phyloP scores from a whole-genome alignment of 1,140 invertebrate genomes.

The Araneus ventricosus region DNA sequence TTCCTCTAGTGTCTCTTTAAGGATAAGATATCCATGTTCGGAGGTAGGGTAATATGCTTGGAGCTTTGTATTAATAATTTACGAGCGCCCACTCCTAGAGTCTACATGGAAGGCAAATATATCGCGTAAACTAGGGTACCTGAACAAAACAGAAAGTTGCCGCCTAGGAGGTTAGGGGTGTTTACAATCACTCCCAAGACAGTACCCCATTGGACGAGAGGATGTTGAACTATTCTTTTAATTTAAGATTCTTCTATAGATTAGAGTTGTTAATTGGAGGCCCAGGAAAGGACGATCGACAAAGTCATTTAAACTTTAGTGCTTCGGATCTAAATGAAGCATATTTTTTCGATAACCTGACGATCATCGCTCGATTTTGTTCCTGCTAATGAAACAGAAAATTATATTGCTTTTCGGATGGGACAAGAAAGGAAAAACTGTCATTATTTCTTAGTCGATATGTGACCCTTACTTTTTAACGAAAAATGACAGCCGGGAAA shows the following conservation, averaged over 20 bases:
- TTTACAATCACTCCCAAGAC: constrained; percentile 34
- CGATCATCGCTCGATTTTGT: constrained; percentile 4
- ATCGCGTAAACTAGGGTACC: background rate
- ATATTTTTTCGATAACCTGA: constrained; percentile 49
- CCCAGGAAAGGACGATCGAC: background rate
- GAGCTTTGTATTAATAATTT: constrained; percentile 35
- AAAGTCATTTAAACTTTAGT: constrained; percentile 52
- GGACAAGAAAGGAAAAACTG: constrained; percentile 41
- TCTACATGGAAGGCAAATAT: background rate
- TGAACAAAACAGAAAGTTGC: constrained; percentile 23
- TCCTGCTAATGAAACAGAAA: constrained; percentile 51
- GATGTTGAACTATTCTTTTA: constrained; percentile 23
- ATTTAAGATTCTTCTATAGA: constrained; percentile 48
- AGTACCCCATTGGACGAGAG: background rate
- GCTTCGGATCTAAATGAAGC: constrained; percentile 35
- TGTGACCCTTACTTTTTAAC: constrained; percentile 43
- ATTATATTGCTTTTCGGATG: constrained; percentile 58
- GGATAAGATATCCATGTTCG: constrained; percentile 16
- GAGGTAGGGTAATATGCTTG: constrained; percentile 25
- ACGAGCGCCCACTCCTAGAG: background rate
- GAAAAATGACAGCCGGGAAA: constrained; percentile 24
- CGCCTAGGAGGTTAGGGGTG: background rate
- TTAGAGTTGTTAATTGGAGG: constrained; percentile 35
- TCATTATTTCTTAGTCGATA: constrained; percentile 54
- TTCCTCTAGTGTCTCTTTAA: constrained; percentile 24